phyloP scores from a whole-genome alignment of 2,888 invertebrate genomes.

The Disparrhopalites patrizii region DNA sequence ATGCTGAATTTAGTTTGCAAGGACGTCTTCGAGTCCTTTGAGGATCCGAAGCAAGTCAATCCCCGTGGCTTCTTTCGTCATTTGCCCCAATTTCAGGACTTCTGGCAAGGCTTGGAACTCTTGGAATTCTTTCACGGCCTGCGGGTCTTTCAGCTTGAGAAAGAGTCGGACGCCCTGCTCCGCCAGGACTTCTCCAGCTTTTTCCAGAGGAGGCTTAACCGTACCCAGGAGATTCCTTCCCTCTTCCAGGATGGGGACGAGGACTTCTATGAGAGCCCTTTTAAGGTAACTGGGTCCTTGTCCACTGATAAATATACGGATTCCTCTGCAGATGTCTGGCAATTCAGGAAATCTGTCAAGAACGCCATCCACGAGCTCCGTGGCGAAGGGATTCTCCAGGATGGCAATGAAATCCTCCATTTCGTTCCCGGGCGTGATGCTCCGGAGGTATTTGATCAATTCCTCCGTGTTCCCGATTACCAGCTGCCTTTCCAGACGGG shows the following conservation, averaged over 20 bases:
- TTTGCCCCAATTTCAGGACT: neutral
- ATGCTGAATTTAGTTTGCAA: no score
- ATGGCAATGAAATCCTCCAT: no score
- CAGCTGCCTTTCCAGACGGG: no score
- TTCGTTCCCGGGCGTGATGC: no score
- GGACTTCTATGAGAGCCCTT: neutral
- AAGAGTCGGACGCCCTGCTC: constrained; percentile 2
- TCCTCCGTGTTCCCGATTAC: no score
- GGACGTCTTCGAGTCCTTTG: no score
- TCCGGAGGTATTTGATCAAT: no score
- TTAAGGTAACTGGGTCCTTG: neutral
- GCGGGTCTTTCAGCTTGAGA: constrained; percentile 1
- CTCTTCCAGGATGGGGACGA: neutral
- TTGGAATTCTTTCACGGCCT: neutral
- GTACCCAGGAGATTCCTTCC: neutral
- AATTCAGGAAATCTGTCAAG: neutral
- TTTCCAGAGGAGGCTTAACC: neutral
- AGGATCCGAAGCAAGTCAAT: no score
- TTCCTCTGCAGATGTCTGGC: neutral
- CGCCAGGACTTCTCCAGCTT: neutral
- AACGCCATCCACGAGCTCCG: neutral
- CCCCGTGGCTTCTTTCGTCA: neutral
- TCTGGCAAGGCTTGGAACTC: constrained; percentile 11
- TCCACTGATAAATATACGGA: neutral
- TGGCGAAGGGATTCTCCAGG: no score